These are phyloP conservation scores for Danio albolineatus DNA, from an alignment of 2,797 vertebrate genomes.

Conservation along the genomic window DNA sequence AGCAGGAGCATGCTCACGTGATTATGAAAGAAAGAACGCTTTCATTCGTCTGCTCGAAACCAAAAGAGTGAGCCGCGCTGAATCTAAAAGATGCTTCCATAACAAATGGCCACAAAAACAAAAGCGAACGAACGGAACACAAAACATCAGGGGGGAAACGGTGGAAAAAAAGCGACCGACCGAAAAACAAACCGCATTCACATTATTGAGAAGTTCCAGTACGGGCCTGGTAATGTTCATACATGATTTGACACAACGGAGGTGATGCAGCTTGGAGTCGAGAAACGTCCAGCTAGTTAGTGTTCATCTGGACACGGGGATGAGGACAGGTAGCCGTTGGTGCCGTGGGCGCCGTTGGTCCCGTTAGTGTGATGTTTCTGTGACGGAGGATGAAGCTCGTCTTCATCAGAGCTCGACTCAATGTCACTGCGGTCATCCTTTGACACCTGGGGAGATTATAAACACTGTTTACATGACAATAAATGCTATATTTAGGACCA, in stretches of 20 bases:
- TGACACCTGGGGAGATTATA: slow-evolving; percentile 81
- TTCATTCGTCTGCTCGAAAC: slow-evolving; percentile 82
- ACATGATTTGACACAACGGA: slow-evolving; percentile 69
- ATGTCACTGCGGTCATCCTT: slow-evolving; percentile 95
- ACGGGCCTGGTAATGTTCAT: slow-evolving; percentile 83
- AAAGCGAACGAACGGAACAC: slow-evolving; percentile 67
- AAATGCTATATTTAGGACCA: not conserved
- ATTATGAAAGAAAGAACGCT: slow-evolving; percentile 71
- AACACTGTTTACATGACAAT: not conserved
- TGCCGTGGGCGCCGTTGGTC: slow-evolving; percentile 88
- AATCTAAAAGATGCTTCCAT: slow-evolving; percentile 79
- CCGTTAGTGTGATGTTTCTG: slow-evolving; percentile 88
- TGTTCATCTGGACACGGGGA: slow-evolving; percentile 86
- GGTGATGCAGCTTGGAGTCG: slow-evolving; percentile 62
- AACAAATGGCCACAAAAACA: slow-evolving; percentile 73
- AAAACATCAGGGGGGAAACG: slow-evolving; percentile 32
- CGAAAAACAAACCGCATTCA: slow-evolving; percentile 79
- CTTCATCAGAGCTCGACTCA: slow-evolving; percentile 97
- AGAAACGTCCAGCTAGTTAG: slow-evolving; percentile 76
- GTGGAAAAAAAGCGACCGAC: slow-evolving; percentile 64
- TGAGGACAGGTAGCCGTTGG: slow-evolving; percentile 91
- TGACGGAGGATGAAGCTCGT: slow-evolving; percentile 80
- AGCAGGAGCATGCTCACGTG: slow-evolving; percentile 92
- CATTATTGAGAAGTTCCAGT: slow-evolving; percentile 85
- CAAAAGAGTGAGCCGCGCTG: slow-evolving; percentile 77